Evolutionary conservation across 2,797 vertebrate genomes (phyloP), one percentile per base, ranked within the genome.

Genomic region (Pseudopleuronectes americanus): DNA sequence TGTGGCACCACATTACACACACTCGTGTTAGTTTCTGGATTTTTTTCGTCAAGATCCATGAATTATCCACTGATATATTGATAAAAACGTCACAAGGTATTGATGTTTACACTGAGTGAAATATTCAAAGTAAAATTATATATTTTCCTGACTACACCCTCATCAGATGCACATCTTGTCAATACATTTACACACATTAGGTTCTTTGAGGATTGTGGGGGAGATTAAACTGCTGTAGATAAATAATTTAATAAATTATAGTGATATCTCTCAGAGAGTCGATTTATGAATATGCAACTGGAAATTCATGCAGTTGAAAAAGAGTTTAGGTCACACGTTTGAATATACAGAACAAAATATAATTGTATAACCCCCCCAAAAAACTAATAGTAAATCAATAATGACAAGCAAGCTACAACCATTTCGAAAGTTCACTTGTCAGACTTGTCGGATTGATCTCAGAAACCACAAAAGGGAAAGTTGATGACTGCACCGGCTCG

Each of bases 361-460:
- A 17, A 2, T 43, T 7, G 2, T 8, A 8, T 31, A 38, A 36
- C 3, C 36, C 28, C 28, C 28, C 28, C 7, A 31, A 9, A 38
- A 38, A 38, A 36, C 33, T 36, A 12, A 3, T 12, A 13, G 9
- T 38, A 13, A 38, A 38, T 38, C 36, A 38, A 38, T 38, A 38
- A 38, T 4, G 3, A 12, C 36, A 38, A 38, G 36, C 12, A 3
- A 38, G 36, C 36, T 33, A 33, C 31, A 33, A 10, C 8, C 8
- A 8, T 33, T 33, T 4, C 3, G 12, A 38, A 33, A 68, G 41
- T 74, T 57, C 49, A 49, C 36, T 22, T 43, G 64, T 78, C 75
- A 48, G 64, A 64, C 59, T 63, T 52, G 31, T 67, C 38, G 16
- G 69, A 76, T 71, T 72, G 80, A 87, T 85, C 76, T 79, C 26